A percentile compares a stretch with the other conserved stretches of the same genome.
phyloP scores from a whole-genome alignment of 1,140 invertebrate genomes.

The Yoshiicerus persimilis region DNA sequence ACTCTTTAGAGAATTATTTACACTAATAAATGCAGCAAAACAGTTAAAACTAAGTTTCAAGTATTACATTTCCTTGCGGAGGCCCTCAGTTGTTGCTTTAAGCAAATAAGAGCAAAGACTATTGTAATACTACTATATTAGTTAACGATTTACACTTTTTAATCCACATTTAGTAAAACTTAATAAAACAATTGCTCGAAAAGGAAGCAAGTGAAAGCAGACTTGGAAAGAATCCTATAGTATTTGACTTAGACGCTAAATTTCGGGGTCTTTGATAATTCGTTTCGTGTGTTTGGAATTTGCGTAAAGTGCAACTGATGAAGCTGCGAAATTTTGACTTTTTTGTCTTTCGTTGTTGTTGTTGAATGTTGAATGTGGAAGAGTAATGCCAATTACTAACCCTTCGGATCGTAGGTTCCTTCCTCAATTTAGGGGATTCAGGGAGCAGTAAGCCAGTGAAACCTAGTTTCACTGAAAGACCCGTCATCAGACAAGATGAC shows the following conservation, averaged over 20 bases:
- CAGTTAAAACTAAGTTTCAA: too few relatives aligned
- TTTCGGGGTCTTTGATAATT: neutral
- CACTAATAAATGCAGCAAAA: too few relatives aligned
- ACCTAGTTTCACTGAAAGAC: constrained; percentile 88
- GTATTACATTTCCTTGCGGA: too few relatives aligned
- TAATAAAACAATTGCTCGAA: neutral
- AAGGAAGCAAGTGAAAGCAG: constrained; percentile 9
- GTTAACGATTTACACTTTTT: neutral
- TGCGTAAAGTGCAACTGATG: constrained; percentile 2
- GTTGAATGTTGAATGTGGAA: constrained; percentile 44
- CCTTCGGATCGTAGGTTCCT: constrained; percentile 50
- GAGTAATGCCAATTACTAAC: constrained; percentile 47
- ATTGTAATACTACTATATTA: neutral
- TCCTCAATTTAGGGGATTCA: constrained; percentile 51
- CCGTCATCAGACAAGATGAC: constrained; percentile 90
- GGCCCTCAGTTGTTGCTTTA: neutral
- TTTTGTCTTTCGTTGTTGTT: constrained; percentile 27
- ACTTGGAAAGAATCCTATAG: neutral
- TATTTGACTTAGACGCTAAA: neutral
- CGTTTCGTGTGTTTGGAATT: constrained; percentile 11
- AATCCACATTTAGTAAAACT: neutral
- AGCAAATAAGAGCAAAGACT: neutral
- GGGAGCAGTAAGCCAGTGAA: constrained; percentile 42
- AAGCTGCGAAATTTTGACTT: constrained; percentile 3
- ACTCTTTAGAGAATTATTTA: too few relatives aligned